Conservation (phyloP, 37 sponge, comb jelly and placozoan genomes). For the Beroe forskalii region DNA sequence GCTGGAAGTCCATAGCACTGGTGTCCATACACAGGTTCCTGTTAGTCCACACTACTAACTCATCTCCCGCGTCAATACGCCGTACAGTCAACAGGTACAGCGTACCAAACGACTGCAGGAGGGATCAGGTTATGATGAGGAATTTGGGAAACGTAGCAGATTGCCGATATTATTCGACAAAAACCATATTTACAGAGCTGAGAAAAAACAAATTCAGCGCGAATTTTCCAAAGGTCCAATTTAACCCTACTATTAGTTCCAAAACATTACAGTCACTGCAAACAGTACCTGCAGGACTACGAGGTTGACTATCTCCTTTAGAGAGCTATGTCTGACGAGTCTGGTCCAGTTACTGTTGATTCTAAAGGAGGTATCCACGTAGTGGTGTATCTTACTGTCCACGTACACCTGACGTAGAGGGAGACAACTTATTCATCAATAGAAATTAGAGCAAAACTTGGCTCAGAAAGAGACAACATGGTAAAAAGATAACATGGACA, state of each 20-base stretch:
- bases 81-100: slow-evolving; percentile 49
- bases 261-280: too few relatives aligned
- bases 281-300: slow-evolving; percentile 65
- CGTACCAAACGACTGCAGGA: slow-evolving; percentile 63
- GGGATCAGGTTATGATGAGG: too few relatives aligned
- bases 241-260: too few relatives aligned
- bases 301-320: slow-evolving; percentile 56
- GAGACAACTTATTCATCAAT: too few relatives aligned
- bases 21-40: slow-evolving; percentile 65
- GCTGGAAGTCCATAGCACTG: slow-evolving; percentile 64
- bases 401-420: slow-evolving; percentile 65
- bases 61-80: slow-evolving; percentile 60
- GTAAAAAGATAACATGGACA: too few relatives aligned
- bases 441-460: too few relatives aligned
- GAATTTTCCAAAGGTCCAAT: too few relatives aligned
- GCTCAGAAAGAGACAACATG: too few relatives aligned
- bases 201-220: too few relatives aligned
- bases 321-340: slow-evolving; percentile 57
- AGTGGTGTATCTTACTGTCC: slow-evolving; percentile 65
- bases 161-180: too few relatives aligned
- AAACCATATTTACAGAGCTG: too few relatives aligned
- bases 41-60: slow-evolving; percentile 51
- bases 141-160: too few relatives aligned
- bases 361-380: slow-evolving; percentile 33
- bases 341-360: slow-evolving; percentile 53